A percentile compares a stretch with the other conserved stretches of the same genome.
These are phyloP conservation scores for Bactericera cockerelli DNA, from an alignment of 1,140 invertebrate species.

Conservation along the genomic window DNA sequence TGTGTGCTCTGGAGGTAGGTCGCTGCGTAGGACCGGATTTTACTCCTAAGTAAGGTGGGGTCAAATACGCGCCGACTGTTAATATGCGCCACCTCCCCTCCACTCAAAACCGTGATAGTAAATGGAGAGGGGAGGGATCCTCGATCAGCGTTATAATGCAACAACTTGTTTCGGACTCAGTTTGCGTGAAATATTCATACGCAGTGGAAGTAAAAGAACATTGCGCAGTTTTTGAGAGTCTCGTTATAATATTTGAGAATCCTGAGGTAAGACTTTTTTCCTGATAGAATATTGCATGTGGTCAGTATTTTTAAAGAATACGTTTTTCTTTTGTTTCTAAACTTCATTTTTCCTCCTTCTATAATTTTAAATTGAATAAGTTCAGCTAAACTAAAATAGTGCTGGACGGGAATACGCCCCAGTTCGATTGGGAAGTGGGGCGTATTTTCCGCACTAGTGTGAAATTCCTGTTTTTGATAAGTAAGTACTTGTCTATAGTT, in stretches of 20 bases:
- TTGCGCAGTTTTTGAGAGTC: background rate
- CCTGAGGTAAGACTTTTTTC: background rate
- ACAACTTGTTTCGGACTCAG: background rate
- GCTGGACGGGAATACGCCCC: background rate
- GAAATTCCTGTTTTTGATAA: background rate
- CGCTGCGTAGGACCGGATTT: too few relatives aligned
- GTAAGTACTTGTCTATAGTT: background rate
- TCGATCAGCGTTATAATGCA: background rate
- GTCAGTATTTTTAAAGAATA: background rate
- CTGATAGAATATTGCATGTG: background rate
- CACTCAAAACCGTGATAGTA: background rate
- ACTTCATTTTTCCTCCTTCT: background rate
- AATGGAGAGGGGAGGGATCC: background rate
- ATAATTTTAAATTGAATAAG: background rate
- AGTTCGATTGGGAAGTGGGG: background rate
- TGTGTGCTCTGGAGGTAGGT: too few relatives aligned
- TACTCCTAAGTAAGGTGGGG: too few relatives aligned
- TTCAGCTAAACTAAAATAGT: background rate
- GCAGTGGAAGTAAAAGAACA: background rate
- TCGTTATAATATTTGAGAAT: background rate
- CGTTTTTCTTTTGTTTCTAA: background rate
- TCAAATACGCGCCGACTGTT: background rate
- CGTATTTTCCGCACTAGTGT: background rate
- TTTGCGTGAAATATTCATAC: background rate
- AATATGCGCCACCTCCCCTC: too few relatives aligned